A percentile compares a stretch with the other conserved stretches of the same genome.
Conservation (phyloP, 2,888 invertebrate species). For the Orgyia antiqua region DNA sequence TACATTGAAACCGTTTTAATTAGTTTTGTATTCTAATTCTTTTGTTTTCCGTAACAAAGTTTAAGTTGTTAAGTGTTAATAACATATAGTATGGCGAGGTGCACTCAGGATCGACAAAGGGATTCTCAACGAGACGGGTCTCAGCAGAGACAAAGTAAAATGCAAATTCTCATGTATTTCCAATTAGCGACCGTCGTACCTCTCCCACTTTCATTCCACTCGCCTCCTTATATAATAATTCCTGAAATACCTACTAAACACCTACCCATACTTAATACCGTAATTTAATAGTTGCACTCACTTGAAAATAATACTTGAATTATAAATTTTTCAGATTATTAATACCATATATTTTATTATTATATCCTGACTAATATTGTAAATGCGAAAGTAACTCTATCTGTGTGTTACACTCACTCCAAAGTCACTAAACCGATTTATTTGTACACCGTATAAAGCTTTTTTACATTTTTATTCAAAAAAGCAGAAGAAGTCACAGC, state of each 20-base stretch:
- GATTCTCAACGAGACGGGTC: constrained; percentile 40
- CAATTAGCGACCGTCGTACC: constrained; percentile 48
- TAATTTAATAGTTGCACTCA: not conserved
- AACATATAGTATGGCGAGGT: constrained; percentile 11
- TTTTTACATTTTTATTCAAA: too few species aligned
- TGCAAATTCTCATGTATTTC: constrained; percentile 73
- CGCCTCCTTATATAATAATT: constrained; percentile 24
- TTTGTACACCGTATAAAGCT: too few species aligned
- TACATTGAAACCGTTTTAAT: too few species aligned
- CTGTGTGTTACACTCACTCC: too few species aligned
- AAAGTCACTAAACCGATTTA: too few species aligned
- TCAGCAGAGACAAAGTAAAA: constrained; percentile 64
- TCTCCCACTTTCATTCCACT: constrained; percentile 15
- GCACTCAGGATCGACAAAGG: constrained; percentile 41
- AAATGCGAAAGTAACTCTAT: too few species aligned
- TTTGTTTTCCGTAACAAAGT: too few species aligned
- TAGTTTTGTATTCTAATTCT: too few species aligned
- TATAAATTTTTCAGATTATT: too few species aligned
- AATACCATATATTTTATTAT: too few species aligned
- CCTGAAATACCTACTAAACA: constrained; percentile 10
- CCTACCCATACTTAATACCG: not conserved
- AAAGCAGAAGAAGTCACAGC: too few species aligned
- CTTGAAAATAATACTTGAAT: constrained; percentile 6
- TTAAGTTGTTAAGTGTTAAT: constrained; percentile 15
- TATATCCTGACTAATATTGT: too few species aligned